Percentiles rank a stretch among this genome's conserved stretches.
Conservation (phyloP, 2,113 vertebrate species). For the Bubo scandiacus region DNA sequence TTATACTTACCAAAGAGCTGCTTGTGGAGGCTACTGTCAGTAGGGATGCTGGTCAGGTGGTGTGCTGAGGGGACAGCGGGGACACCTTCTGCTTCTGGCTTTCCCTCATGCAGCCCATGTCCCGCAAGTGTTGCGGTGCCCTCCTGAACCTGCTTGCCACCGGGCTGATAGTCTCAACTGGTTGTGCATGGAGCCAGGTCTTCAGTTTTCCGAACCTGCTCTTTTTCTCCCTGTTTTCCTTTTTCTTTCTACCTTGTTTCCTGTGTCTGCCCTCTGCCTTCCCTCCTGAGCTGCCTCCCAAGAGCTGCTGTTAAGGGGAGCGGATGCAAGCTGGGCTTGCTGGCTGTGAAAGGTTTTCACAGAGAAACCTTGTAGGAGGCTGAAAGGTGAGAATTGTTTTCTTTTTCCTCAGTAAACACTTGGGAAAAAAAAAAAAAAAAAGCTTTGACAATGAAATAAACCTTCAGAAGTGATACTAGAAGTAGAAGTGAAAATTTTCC, state of each 20-base stretch:
- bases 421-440: background rate
- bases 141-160: background rate
- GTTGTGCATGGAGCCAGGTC: background rate
- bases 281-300: background rate
- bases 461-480: background rate
- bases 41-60: background rate
- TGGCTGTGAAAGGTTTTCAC: background rate
- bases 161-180: background rate
- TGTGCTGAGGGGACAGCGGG: background rate
- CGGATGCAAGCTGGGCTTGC: background rate
- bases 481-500: background rate
- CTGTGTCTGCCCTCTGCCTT: background rate
- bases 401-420: background rate
- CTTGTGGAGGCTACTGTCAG: background rate
- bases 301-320: background rate
- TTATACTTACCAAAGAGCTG: background rate
- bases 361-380: background rate
- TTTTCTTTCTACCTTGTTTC: background rate
- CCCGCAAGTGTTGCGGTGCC: background rate
- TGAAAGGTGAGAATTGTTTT: constrained; percentile 33
- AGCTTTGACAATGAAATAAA: background rate
- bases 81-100: background rate
- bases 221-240: background rate
- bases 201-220: background rate
- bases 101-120: background rate